Percentiles rank a stretch among this genome's conserved stretches.
Conservation (phyloP, 2,888 invertebrate genomes). For the Lydus trimaculatus region DNA sequence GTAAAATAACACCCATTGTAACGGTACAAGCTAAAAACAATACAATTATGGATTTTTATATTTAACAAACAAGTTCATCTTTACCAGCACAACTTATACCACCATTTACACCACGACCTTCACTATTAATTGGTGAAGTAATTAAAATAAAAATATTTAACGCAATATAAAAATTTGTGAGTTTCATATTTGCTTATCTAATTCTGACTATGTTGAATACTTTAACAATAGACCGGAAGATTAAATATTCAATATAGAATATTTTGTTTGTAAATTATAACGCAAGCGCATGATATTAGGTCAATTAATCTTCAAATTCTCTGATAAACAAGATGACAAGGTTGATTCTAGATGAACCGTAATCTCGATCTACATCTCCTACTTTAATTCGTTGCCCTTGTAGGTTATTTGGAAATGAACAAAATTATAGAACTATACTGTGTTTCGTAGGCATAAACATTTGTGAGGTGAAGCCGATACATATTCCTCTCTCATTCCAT, state of each 20-base stretch:
- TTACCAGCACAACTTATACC: conserved; percentile 48
- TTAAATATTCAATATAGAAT: not conserved
- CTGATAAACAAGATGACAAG: too few relatives aligned
- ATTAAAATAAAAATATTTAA: not conserved
- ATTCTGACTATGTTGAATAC: not conserved
- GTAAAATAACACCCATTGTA: conserved; percentile 42
- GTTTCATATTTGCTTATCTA: not conserved
- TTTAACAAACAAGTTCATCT: conserved; percentile 7
- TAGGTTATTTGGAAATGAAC: too few relatives aligned
- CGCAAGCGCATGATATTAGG: not conserved
- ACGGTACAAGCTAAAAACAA: conserved; percentile 45
- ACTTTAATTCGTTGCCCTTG: too few relatives aligned
- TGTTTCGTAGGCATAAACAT: too few relatives aligned
- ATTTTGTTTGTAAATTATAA: not conserved
- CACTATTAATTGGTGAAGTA: not conserved
- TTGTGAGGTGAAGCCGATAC: too few relatives aligned
- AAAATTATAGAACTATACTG: too few relatives aligned
- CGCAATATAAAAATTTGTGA: not conserved
- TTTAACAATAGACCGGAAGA: not conserved
- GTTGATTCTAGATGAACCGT: too few relatives aligned
- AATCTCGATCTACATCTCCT: too few relatives aligned
- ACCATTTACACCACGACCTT: conserved; percentile 42
- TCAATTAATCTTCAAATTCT: not conserved
- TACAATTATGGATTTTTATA: conserved; percentile 8
- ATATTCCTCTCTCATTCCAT: too few relatives aligned